phyloP scores from a whole-genome alignment of 2,797 vertebrate species.

The Cossypha polioptera region DNA sequence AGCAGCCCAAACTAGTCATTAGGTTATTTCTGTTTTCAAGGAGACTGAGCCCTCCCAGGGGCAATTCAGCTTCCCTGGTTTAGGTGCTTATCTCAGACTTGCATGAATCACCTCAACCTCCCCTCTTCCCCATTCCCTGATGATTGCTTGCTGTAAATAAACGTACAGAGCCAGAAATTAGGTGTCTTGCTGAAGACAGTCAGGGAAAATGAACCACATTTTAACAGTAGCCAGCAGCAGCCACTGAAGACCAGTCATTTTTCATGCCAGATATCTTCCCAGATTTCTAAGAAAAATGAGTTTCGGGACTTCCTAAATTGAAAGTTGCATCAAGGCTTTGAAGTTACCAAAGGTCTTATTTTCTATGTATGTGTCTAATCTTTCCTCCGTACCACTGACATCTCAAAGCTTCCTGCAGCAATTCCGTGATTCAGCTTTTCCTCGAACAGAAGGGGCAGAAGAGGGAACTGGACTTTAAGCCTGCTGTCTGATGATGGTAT shows the following conservation, averaged over 20 bases:
- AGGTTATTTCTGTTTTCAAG: constrained; percentile 22
- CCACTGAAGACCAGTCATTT: neutral
- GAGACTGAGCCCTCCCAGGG: neutral
- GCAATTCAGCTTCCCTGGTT: neutral
- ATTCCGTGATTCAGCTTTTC: neutral
- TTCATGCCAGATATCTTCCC: neutral
- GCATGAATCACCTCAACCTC: neutral
- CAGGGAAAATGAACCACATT: neutral
- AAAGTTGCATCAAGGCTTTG: neutral
- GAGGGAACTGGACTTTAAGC: neutral
- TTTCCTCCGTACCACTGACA: neutral
- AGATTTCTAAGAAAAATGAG: neutral
- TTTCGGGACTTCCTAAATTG: neutral
- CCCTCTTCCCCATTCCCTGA: neutral
- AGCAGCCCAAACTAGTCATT: neutral
- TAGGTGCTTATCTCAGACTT: neutral
- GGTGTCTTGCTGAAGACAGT: neutral
- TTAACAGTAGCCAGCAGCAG: neutral
- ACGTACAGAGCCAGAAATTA: neutral
- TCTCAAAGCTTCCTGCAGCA: neutral
- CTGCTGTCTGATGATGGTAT: neutral
- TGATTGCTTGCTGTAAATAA: constrained; percentile 16
- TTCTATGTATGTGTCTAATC: neutral
- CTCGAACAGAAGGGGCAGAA: neutral
- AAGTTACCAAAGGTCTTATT: neutral